Base-by-base conservation (phyloP, 2,888 invertebrate genomes). In the Malthinus seriepunctatus region DNA sequence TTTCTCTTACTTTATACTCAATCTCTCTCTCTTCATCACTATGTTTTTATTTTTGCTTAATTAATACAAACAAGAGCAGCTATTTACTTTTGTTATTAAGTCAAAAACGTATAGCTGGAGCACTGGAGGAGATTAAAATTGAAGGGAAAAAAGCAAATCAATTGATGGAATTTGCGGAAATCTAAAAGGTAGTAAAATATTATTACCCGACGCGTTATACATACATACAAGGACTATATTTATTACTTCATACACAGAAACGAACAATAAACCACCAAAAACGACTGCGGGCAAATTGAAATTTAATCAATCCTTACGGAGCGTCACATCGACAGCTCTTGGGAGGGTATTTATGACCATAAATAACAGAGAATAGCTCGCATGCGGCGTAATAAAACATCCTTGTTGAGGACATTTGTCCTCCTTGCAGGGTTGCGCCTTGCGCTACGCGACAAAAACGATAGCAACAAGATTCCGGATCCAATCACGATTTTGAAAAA, bases 381-480 rank as follows among this genome's bases (percentile, higher is more conserved):
- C 61, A 61, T 61, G 61, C 53, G 56, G 61, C 53, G 61, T 53
- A 61, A 61, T 61, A 61, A 61, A 61, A 56, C 61, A 61, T 57
- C 56, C 56, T 61, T 57, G 61, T 57, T 57, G 56, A 61, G 61
- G 61, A 61, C 56, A 61, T 56, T 56, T 56, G 61, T 61, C 61
- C 57, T 57, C 47, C 55, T 55, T 60, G 60, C 59, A 50, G 55
- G 23, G 46, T 34, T 39, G 45, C 38, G 55, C 54, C 48, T 57
- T 58, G 45, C 53, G 45, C 56, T 39, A 50, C 35, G 53, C 61
- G 52, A 61, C 62, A 62, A 62, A 62, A 62, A 57, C 53, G 52
- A 45, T 53, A 32, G 47, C 45, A 51, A 44, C 57, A 57, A 57
- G 57, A 62, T 54, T 50, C 56, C 62, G 57, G 48, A 53, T 62